Evolutionary conservation across 1,140 invertebrate species (phyloP).

Genomic region (Caenorhabditis latens): DNA sequence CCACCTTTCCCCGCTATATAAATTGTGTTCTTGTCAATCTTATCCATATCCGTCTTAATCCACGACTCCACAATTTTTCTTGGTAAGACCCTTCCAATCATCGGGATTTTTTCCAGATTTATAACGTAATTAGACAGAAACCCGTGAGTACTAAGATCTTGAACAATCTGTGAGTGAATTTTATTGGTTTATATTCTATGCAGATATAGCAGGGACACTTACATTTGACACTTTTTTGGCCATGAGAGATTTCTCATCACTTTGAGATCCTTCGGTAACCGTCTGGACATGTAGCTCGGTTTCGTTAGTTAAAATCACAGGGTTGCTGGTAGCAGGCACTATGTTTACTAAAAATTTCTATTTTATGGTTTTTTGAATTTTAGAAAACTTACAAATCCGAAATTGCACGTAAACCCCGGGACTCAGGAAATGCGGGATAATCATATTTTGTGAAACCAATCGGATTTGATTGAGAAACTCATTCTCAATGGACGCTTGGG

Average conservation of each 20-base stretch:
- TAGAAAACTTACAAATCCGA: slow-evolving; percentile 64
- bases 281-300: slow-evolving; percentile 43
- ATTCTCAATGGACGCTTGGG: slow-evolving; percentile 66
- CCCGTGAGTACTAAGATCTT: slow-evolving; percentile 34
- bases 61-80: slow-evolving; percentile 14
- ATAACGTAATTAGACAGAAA: neutral
- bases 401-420: slow-evolving; percentile 61
- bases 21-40: neutral
- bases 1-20: neutral
- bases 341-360: slow-evolving; percentile 14
- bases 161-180: slow-evolving; percentile 58
- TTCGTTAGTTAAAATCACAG: slow-evolving; percentile 13
- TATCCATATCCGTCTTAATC: neutral
- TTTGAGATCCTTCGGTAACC: slow-evolving; percentile 2
- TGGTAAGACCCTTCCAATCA: neutral
- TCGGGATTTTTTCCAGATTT: neutral
- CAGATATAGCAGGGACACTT: too few relatives aligned
- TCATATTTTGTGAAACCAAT: slow-evolving; percentile 62
- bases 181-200: neutral
- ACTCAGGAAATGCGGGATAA: slow-evolving; percentile 61
- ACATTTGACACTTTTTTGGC: slow-evolving; percentile 50
- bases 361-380: neutral
- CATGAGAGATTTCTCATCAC: neutral
- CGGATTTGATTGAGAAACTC: slow-evolving; percentile 71
- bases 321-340: neutral